Percentiles rank a stretch among this genome's conserved stretches.
Conservation (phyloP, 1,140 invertebrate genomes). For the Drosophila azteca region DNA sequence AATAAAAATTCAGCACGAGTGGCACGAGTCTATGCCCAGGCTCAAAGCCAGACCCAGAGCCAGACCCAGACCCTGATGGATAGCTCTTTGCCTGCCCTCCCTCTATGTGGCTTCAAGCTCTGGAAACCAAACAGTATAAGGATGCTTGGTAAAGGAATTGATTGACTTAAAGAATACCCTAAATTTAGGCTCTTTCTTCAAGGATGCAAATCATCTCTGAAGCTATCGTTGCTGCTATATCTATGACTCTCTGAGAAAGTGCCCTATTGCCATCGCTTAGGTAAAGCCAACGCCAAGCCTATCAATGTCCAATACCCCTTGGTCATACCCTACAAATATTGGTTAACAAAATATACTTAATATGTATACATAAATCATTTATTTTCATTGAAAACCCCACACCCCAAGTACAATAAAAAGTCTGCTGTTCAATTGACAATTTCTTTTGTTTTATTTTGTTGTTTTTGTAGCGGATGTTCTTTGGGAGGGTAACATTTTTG, state of each 20-base stretch:
- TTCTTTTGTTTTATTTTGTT: slow-evolving; percentile 41
- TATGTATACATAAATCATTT: slow-evolving; percentile 60
- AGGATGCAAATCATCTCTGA: no score
- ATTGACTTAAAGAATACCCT: slow-evolving; percentile 10
- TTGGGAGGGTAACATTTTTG: slow-evolving; percentile 52
- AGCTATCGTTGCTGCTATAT: no score
- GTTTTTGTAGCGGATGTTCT: slow-evolving; percentile 1
- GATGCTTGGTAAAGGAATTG: slow-evolving; percentile 17
- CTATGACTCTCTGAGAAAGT: no score
- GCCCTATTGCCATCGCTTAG: no score
- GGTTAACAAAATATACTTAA: slow-evolving; percentile 32
- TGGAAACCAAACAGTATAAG: neutral
- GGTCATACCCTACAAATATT: slow-evolving; percentile 11
- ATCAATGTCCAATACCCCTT: neutral
- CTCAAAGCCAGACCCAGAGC: slow-evolving; percentile 21
- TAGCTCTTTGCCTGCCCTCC: slow-evolving; percentile 2
- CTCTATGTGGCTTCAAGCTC: slow-evolving; percentile 2
- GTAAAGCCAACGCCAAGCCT: no score
- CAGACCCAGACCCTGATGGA: slow-evolving; percentile 27
- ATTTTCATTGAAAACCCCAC: slow-evolving; percentile 10
- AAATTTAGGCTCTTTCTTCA: no score
- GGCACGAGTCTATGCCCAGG: slow-evolving; percentile 27
- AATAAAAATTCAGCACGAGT: slow-evolving; percentile 82
- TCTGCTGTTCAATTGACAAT: slow-evolving; percentile 61
- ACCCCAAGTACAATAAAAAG: slow-evolving; percentile 40